Evolutionary conservation across 2,797 vertebrate genomes (phyloP).

Genomic region (Myotis findleyi): DNA sequence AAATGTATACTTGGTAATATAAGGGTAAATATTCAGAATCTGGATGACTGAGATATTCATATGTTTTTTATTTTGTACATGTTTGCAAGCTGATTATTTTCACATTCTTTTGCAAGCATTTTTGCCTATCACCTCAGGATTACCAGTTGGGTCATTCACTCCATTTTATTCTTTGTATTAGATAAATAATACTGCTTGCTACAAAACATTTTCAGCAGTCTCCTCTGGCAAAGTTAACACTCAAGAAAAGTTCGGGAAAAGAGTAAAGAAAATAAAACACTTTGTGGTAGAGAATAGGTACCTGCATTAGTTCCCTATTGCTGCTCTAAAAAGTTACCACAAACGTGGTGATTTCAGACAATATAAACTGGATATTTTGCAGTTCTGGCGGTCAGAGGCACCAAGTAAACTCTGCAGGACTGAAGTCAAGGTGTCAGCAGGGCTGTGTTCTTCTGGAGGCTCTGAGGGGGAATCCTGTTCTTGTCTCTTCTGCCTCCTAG

Average conservation of each 20-base stretch:
- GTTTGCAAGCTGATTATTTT: neutral
- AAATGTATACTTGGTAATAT: neutral
- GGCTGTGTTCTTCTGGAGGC: neutral
- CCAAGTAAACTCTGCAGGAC: neutral
- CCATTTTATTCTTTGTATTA: slow-evolving; percentile 31
- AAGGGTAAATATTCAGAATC: neutral
- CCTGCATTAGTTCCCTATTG: neutral
- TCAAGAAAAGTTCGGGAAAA: neutral
- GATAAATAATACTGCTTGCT: neutral
- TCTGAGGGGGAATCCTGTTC: too few relatives aligned
- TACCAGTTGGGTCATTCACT: neutral
- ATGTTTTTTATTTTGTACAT: neutral
- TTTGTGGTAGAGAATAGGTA: neutral
- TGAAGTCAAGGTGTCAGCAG: neutral
- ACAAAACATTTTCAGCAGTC: neutral
- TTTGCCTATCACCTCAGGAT: neutral
- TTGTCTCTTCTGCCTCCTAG: neutral
- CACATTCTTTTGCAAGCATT: neutral
- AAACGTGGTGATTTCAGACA: neutral
- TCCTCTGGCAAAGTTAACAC: neutral
- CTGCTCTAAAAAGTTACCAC: neutral
- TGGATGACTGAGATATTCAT: neutral
- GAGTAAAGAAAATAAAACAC: slow-evolving; percentile 17
- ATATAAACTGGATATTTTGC: neutral
- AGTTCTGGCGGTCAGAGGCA: neutral